Evolutionary conservation across 2,888 invertebrate species (phyloP), one percentile per base, ranked within the genome.

Genomic region (Metopia argyrocephala): DNA sequence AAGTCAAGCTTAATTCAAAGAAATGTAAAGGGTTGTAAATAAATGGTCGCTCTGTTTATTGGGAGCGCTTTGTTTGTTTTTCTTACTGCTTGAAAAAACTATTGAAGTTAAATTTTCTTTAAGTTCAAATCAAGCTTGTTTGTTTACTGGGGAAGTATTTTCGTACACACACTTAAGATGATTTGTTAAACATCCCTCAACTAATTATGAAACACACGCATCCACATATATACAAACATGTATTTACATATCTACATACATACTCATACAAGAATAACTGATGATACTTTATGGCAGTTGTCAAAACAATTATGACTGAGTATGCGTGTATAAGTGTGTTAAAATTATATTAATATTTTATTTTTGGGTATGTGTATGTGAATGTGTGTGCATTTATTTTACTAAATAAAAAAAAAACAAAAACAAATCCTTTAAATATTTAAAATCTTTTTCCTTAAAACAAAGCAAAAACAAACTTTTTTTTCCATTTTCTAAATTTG

Each of bases 261-360:
- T 4, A 9, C 9, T 15, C 15, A 15, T 38, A 9, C 38, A 9
- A 15, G 9, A 65, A 71, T 52, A 76, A 76, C 61, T 70, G 31
- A 70, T 70, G 75, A 75, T 56, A 75, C 61, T 48, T 79, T 66
- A 70, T 79, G 71, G 38, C 71, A 57, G 76, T 71, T 79, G 74
- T 69, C 65, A 57, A 71, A 66, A 71, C 48, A 62, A 68, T 66
- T 79, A 64, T 62, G 45, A 59, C n/a, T n/a, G n/a, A n/a, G n/a
- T n/a, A n/a, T n/a, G n/a, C n/a, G 7, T 65, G 20, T 64, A n/a
- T 59, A n/a, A 15, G 25, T 12, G 15, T 23, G 15, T 54, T 12
- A 25, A 54, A 54, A 12, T 23, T 25, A 54, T 25, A 54, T 23
- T 38, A 38, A 54, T 54, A 54, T 54, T 25, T 21, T 54, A 25